Base-by-base conservation (phyloP, 2,113 vertebrate species). In the Chelonoidis abingdonii region DNA sequence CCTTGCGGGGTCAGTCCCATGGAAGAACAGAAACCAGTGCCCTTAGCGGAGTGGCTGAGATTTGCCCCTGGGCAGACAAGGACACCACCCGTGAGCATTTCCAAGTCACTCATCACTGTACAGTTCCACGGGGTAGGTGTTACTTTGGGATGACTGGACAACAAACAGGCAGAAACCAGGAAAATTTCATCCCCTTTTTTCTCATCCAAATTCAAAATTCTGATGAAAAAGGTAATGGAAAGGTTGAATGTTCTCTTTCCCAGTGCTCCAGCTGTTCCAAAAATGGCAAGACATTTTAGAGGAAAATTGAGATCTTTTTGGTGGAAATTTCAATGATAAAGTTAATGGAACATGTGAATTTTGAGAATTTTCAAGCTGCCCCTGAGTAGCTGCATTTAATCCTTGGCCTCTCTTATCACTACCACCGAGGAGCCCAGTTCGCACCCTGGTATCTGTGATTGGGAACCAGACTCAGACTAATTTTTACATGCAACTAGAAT, bases 231-330 rank as follows among this genome's bases (percentile, higher is more conserved):
- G n/a, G 29, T 25, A 19, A 22, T 16, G 2, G 2, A 35, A n/a
- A 35, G 35, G 10, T 12, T n/a, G 49, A 35, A 22, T 5, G 5
- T 4, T 24, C 52, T 25, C 41, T 14, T 24, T 19, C 13, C 25
- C 29, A 57, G 72, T 57, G 49, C 59, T 13, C 5, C 0, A 50
- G 31, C 47, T 69, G 38, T 49, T 86, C 41, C 4, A 5, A 44
- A 62, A 10, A 2, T 59, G 0, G 2, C n/a, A 80, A 12, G 6
- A 5, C 22, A 2, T 9, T 47, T 3, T 24, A 5, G 25, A 7
- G 78, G 7, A 17, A 21, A 78, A n/a, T 16, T 52, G 24, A 17
- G 35, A 0, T 31, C 47, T 2, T 38, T 12, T 5, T 12, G 1
- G 5, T n/a, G 41, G 75, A 41, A n/a, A 27, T 53, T 8, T 29